phyloP scores from a whole-genome alignment of 2,797 vertebrate genomes.

The Hemibagrus guttatus region DNA sequence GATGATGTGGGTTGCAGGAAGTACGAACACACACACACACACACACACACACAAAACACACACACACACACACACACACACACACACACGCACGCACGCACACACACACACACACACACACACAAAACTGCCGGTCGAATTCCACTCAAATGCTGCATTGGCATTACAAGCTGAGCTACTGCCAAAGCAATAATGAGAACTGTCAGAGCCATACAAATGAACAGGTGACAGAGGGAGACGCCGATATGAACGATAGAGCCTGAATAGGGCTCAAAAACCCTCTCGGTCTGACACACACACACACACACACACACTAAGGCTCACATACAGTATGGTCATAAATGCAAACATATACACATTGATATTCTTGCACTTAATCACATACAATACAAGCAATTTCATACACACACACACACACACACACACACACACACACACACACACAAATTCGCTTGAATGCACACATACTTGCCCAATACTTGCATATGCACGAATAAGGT shows the following conservation, averaged over 20 bases:
- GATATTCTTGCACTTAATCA: neutral
- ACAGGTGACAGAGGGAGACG: constrained; percentile 73
- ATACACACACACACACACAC: no score
- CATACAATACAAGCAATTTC: no score
- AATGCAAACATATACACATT: constrained; percentile 4
- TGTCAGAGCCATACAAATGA: constrained; percentile 79
- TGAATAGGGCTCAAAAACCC: constrained; percentile 34
- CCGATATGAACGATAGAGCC: constrained; percentile 50
- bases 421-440: no score
- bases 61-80: neutral
- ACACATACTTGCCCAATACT: neutral
- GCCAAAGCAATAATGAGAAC: constrained; percentile 80
- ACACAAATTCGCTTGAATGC: constrained; percentile 7
- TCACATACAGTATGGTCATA: neutral
- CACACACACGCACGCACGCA: constrained; percentile 13
- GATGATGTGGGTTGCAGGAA: constrained; percentile 38
- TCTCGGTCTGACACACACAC: constrained; percentile 7
- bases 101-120: constrained; percentile 11
- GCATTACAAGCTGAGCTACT: constrained; percentile 76
- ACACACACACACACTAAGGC: constrained; percentile 36
- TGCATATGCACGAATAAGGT: neutral
- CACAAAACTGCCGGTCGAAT: constrained; percentile 52
- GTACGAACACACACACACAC: constrained; percentile 35
- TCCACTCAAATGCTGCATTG: constrained; percentile 75
- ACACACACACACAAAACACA: constrained; percentile 18